phyloP scores from a whole-genome alignment of 2,888 invertebrate genomes.

The Cyclophora albipunctata region DNA sequence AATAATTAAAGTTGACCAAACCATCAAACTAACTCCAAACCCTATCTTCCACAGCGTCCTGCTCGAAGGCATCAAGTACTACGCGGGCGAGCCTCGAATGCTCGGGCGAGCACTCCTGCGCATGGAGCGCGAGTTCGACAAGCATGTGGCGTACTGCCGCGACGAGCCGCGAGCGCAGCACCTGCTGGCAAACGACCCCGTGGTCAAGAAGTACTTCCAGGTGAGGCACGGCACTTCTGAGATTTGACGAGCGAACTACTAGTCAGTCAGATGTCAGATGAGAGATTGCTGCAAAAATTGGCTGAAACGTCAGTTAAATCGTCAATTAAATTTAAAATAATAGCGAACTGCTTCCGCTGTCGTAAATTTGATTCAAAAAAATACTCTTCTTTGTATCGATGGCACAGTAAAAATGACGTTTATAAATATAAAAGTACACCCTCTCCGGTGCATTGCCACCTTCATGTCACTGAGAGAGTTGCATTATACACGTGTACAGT shows the following conservation, averaged over 20 bases:
- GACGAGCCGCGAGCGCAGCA: conserved; percentile 90
- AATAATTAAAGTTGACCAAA: too few species aligned
- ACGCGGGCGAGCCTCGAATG: conserved; percentile 90
- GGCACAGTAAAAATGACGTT: too few species aligned
- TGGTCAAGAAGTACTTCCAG: conserved; percentile 86
- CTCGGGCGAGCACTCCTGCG: conserved; percentile 92
- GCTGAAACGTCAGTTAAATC: too few species aligned
- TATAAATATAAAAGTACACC: too few species aligned
- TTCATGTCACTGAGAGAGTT: too few species aligned
- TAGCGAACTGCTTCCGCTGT: too few species aligned
- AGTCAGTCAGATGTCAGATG: neutral
- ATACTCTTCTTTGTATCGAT: too few species aligned
- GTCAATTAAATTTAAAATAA: too few species aligned
- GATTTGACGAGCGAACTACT: conserved; percentile 1
- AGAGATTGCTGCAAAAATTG: neutral
- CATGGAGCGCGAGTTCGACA: conserved; percentile 95
- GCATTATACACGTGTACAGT: too few species aligned
- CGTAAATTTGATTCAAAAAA: too few species aligned
- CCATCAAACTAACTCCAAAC: too few species aligned
- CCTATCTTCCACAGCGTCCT: conserved; percentile 78
- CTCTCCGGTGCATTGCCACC: too few species aligned
- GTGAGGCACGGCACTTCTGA: conserved; percentile 50
- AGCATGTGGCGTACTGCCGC: conserved; percentile 92
- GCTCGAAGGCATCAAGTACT: conserved; percentile 94
- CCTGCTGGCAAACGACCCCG: conserved; percentile 81